These are phyloP conservation scores for Drosophila meridiana DNA, from an alignment of 2,888 invertebrate species.

Conservation along the genomic window DNA sequence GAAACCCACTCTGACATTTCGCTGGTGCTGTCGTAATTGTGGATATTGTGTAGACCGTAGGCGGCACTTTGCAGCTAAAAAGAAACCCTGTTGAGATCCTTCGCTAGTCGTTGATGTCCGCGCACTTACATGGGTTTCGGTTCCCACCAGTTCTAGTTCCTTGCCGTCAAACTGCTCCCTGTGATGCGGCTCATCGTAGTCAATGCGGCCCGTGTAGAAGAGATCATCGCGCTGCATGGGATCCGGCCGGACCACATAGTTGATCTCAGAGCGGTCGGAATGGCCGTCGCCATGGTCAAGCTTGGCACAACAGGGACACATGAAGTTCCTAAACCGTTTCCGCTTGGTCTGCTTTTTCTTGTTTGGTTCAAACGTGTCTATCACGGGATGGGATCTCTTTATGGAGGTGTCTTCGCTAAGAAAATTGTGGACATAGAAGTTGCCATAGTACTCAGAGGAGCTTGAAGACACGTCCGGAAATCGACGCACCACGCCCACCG, in stretches of 20 bases:
- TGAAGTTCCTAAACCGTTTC: conserved; percentile 11
- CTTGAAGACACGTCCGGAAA: background rate
- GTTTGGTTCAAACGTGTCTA: conserved; percentile 44
- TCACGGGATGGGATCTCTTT: conserved; percentile 1
- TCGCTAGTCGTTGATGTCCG: background rate
- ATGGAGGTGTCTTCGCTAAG: conserved; percentile 28
- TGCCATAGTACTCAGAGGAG: conserved; percentile 62
- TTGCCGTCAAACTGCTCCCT: conserved; percentile 58
- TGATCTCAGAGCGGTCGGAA: conserved; percentile 34
- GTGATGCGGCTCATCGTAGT: conserved; percentile 46
- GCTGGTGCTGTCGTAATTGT: conserved; percentile 41
- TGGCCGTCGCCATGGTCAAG: rapidly evolving
- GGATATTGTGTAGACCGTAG: conserved; percentile 57
- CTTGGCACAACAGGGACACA: conserved; percentile 26
- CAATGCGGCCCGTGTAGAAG: conserved; percentile 86
- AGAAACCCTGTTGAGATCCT: too few species aligned
- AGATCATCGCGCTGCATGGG: conserved; percentile 90
- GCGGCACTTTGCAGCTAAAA: conserved; percentile 52
- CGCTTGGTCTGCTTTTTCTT: background rate
- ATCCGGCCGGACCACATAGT: conserved; percentile 68
- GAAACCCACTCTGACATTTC: background rate
- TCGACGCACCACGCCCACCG: conserved; percentile 51
- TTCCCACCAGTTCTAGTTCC: conserved; percentile 50
- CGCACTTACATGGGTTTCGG: conserved; percentile 49
- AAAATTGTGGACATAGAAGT: conserved; percentile 68